phyloP scores from a whole-genome alignment of 2,113 vertebrate genomes.

The Aptenodytes patagonicus region DNA sequence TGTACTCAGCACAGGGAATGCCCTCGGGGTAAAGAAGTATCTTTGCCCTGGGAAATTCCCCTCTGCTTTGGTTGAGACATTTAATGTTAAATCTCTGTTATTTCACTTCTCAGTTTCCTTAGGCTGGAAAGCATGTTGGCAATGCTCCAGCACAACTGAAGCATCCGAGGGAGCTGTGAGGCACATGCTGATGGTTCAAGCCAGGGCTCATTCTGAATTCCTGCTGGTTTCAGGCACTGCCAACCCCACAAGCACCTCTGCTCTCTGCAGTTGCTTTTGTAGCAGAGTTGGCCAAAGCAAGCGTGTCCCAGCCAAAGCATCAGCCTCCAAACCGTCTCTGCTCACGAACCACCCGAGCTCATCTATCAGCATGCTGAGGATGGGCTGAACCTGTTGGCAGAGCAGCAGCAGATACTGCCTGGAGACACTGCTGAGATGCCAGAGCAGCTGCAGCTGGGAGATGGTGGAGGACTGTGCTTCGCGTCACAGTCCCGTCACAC shows the following conservation, averaged over 20 bases:
- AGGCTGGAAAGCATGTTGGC: not conserved
- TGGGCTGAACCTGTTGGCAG: not conserved
- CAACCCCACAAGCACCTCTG: not conserved
- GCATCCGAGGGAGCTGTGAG: not conserved
- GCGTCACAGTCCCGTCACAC: not conserved
- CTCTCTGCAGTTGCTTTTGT: not conserved
- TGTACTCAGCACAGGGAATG: not conserved
- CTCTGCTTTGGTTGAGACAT: not conserved
- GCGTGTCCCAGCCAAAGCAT: not conserved
- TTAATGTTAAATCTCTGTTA: not conserved
- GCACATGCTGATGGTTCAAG: not conserved
- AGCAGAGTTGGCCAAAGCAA: slow-evolving; percentile 13
- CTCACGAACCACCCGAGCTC: not conserved
- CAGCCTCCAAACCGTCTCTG: not conserved
- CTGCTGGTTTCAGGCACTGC: slow-evolving; percentile 8
- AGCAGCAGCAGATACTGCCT: not conserved
- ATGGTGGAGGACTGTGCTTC: not conserved
- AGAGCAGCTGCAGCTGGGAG: not conserved
- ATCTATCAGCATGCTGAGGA: not conserved
- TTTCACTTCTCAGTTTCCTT: not conserved
- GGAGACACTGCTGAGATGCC: not conserved
- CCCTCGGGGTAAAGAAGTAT: not conserved
- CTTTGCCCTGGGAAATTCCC: slow-evolving; percentile 4
- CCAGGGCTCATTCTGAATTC: slow-evolving; percentile 14
- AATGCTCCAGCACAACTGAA: not conserved